Percentiles rank a stretch among this genome's conserved stretches.
Conservation (phyloP, 2,888 invertebrate genomes). For the Venusia cambrica region DNA sequence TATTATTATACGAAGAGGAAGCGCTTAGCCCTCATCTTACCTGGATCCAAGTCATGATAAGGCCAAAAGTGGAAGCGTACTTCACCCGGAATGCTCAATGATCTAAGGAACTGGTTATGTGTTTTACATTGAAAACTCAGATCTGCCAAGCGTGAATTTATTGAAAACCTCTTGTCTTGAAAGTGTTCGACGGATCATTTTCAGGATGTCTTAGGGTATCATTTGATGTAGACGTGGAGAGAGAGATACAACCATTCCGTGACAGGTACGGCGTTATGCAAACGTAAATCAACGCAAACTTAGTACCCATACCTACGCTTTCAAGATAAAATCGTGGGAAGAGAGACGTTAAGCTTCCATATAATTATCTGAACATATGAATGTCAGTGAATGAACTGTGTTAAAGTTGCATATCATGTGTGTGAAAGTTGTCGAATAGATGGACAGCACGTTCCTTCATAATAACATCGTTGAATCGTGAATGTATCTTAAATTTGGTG, state of each 20-base stretch:
- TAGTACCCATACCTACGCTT: conserved; percentile 47
- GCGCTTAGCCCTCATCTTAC: no score
- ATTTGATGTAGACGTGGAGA: conserved; percentile 25
- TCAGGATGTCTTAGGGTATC: no score
- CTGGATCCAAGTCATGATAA: no score
- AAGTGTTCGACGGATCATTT: no score
- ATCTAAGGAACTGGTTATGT: no score
- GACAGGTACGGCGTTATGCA: conserved; percentile 40
- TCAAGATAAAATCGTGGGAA: conserved; percentile 70
- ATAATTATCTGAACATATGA: conserved; percentile 65
- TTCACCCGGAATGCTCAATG: no score
- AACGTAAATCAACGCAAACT: conserved; percentile 60
- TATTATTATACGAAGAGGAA: no score
- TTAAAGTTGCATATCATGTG: conserved; percentile 45
- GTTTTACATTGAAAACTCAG: no score
- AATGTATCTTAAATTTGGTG: no score
- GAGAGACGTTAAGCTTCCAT: conserved; percentile 59
- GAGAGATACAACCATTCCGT: conserved; percentile 22
- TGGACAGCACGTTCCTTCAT: conserved; percentile 22
- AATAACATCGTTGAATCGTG: conserved; percentile 23
- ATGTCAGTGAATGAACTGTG: conserved; percentile 58
- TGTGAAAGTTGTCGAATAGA: conserved; percentile 40
- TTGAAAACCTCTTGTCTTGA: no score
- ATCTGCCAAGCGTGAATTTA: no score
- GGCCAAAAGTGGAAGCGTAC: no score